phyloP scores from a whole-genome alignment of 2,113 vertebrate genomes.

The Cromileptes altivelis region DNA sequence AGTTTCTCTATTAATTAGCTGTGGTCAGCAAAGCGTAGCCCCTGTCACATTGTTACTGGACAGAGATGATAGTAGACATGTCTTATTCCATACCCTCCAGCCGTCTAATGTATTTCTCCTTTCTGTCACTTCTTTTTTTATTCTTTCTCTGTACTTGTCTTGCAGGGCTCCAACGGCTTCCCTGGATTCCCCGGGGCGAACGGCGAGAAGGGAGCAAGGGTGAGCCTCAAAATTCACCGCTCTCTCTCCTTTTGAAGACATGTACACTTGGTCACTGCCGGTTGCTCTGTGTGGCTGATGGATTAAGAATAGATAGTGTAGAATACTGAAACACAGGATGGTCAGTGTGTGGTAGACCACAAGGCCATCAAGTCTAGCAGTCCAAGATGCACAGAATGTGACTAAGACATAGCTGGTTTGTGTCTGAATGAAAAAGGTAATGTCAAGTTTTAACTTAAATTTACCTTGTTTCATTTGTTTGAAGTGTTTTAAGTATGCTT shows the following conservation, averaged over 20 bases:
- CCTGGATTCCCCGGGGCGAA: constrained; percentile 81
- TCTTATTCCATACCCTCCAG: constrained; percentile 5
- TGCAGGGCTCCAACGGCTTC: constrained; percentile 84
- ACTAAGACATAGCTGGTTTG: not conserved
- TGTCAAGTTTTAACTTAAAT: not conserved
- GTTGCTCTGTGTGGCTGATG: not conserved
- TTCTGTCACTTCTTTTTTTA: constrained; percentile 5
- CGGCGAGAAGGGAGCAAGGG: constrained; percentile 84
- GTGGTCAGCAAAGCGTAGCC: constrained; percentile 20
- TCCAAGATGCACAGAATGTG: not conserved
- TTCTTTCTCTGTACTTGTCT: constrained; percentile 18
- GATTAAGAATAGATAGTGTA: not conserved
- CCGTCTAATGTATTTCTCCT: not conserved
- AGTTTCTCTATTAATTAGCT: constrained; percentile 40
- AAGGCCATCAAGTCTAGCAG: not conserved
- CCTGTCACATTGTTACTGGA: constrained; percentile 21
- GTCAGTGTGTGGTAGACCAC: not conserved
- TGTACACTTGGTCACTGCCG: not conserved
- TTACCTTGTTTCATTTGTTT: not conserved
- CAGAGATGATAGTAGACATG: not conserved
- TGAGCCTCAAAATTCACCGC: constrained; percentile 51
- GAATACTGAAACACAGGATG: not conserved
- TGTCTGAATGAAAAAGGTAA: not conserved
- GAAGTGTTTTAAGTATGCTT: not conserved
- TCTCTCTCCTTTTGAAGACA: constrained; percentile 5